Base-by-base conservation (phyloP, 2,797 vertebrate species). In the Babyrousa celebensis region DNA sequence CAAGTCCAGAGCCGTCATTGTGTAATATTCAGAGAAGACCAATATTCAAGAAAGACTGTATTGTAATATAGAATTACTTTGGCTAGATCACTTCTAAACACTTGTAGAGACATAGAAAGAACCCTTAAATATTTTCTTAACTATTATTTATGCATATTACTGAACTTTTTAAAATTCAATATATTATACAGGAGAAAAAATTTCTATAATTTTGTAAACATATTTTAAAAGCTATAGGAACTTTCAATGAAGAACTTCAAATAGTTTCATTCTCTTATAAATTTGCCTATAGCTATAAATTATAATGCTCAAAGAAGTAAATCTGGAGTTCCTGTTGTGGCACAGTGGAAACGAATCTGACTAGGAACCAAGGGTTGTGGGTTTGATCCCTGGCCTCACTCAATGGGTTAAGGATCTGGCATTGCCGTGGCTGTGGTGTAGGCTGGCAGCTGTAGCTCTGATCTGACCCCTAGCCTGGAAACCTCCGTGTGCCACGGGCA, bases 201-300 rank as follows among this genome's bases (percentile, higher is more conserved):
- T 78, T 89, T 92, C 21, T 14, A 60, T n/a, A 78, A 62, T 65
- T 43, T 80, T 9, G 85, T 82, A 63, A 71, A 58, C 14, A 88
- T 95, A 52, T 62, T 95, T 91, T 94, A 71, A 78, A 95, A 91
- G 14, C 4, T 54, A 43, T 72, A 40, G 2, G 8, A 67, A 52
- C 5, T 4, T 96, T 95, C 40, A 86, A 18, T 27, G 17, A 91
- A 63, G 75, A 25, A 0, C 1, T 96, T 88, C 32, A 86, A 70
- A 75, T 71, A 56, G 2, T 82, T 93, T 93, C 12, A 75, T 83
- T 86, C 12, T 91, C 12, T 79, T 65, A 52, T 67, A 75, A 83
- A 77, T 86, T 77, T 82, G 3, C 4, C 63, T 40, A 25, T 43
- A 18, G 3, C 29, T 79, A 77, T 82, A 83, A 92, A 63, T 74